Evolutionary conservation across 2,113 vertebrate species (phyloP), one percentile per base, ranked within the genome.

Genomic region (Motacilla tschutschensis): DNA sequence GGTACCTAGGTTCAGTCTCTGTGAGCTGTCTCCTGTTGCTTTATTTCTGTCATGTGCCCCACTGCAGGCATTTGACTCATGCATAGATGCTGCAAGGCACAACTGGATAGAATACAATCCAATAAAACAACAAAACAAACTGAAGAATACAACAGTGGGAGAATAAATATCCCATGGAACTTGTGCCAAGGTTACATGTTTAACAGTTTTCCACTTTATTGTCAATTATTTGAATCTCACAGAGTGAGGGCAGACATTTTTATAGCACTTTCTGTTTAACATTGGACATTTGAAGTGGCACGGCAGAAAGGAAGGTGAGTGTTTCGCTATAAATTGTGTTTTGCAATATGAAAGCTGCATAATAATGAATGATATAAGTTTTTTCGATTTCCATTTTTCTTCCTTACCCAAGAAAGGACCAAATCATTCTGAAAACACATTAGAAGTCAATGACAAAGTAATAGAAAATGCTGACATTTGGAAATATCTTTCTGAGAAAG

Each of bases 391-490:
- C 93, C 87, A 96, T 96, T 97, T 97, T 97, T 96, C 94, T 96
- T 95, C 81, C 93, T 95, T 93, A 65, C 80, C 85, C 83, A 93
- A 94, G 91, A 88, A 95, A 94, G 89, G 94, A 90, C 69, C 78
- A 96, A 95, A 96, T 96, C 79, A 94, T 96, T 97, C 86, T 94
- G 88, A 89, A 95, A 96, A 94, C 84, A 79, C 51, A 92, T 96
- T 96, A 96, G 79, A 95, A 96, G 92, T 97, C 95, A 97, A 95
- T 96, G 95, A 94, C 94, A 97, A 96, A 97, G 92, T 94, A 96
- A 93, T 95, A 96, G 93, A 94, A 97, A 97, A 95, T 90, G 87
- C 91, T 96, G 95, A 92, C 95, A 95, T 80, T 87, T 88, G 50
- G 67, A 96, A 96, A 93, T 96, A 85, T 85, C 75, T 96, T 94